These are phyloP conservation scores for Acrocephalus scirpaceus DNA, from an alignment of 2,797 vertebrate genomes.

Conservation along the genomic window DNA sequence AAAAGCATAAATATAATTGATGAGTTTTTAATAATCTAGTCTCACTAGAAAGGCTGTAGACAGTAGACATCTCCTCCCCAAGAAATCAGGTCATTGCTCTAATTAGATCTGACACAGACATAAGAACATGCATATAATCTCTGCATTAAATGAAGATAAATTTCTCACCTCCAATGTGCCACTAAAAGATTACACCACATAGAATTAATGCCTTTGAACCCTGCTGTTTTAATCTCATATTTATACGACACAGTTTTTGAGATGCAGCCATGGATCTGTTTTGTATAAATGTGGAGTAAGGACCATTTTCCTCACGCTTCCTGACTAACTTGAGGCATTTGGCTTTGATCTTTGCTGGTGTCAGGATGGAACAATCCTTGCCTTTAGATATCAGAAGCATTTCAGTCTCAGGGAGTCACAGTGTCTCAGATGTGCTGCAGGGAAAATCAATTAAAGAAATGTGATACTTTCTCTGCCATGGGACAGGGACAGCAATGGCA, in stretches of 20 bases:
- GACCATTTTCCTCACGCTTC: neutral
- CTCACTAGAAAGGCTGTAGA: neutral
- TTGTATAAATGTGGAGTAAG: neutral
- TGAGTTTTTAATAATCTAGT: neutral
- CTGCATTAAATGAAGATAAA: neutral
- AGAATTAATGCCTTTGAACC: neutral
- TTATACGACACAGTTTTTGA: neutral
- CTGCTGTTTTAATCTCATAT: neutral
- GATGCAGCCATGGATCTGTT: neutral
- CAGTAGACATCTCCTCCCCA: neutral
- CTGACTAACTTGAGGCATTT: neutral
- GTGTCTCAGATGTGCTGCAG: neutral
- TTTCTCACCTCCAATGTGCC: neutral
- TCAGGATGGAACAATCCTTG: neutral
- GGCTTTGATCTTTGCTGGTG: conserved; percentile 6
- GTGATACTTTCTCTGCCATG: neutral
- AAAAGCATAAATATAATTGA: neutral
- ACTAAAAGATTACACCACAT: neutral
- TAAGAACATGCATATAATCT: neutral
- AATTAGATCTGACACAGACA: neutral
- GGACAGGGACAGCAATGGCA: neutral
- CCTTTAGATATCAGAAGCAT: neutral
- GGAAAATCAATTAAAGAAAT: neutral
- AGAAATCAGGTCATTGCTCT: neutral
- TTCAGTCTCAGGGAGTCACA: neutral